Evolutionary conservation across 2,888 invertebrate species (phyloP).

Genomic region (Serripes groenlandicus): DNA sequence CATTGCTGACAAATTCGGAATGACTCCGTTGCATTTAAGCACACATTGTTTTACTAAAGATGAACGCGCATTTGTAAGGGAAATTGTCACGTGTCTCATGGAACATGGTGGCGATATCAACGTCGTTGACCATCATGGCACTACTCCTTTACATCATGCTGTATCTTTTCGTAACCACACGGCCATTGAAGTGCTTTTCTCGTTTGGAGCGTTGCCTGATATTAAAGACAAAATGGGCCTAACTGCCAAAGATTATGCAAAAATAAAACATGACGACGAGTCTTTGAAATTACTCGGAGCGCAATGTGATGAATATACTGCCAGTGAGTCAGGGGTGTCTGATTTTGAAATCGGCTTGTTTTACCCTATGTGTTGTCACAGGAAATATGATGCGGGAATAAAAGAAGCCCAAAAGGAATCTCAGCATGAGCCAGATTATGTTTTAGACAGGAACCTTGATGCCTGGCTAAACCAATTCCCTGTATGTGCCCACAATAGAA

Average conservation of each 20-base stretch:
- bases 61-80: neutral
- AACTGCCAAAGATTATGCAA: conserved; percentile 25
- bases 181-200: conserved; percentile 17
- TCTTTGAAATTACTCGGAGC: neutral
- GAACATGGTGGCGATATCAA: conserved; percentile 23
- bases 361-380: conserved; percentile 37
- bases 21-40: neutral
- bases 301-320: neutral
- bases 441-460: conserved; percentile 8
- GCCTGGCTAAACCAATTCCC: conserved; percentile 28
- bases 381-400: neutral
- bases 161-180: conserved; percentile 21
- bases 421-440: too few relatives aligned
- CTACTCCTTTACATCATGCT: conserved; percentile 42
- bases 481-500: conserved; percentile 36
- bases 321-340: neutral
- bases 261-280: neutral
- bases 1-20: neutral
- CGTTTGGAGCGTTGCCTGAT: conserved; percentile 3
- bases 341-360: conserved; percentile 27
- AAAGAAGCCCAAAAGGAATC: conserved; percentile 12
- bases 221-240: conserved; percentile 23
- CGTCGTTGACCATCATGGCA: conserved; percentile 32
- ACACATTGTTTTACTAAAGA: neutral
- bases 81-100: neutral